These are phyloP conservation scores for Spilosoma lubricipeda DNA, from an alignment of 2,888 invertebrate species.

Conservation along the genomic window DNA sequence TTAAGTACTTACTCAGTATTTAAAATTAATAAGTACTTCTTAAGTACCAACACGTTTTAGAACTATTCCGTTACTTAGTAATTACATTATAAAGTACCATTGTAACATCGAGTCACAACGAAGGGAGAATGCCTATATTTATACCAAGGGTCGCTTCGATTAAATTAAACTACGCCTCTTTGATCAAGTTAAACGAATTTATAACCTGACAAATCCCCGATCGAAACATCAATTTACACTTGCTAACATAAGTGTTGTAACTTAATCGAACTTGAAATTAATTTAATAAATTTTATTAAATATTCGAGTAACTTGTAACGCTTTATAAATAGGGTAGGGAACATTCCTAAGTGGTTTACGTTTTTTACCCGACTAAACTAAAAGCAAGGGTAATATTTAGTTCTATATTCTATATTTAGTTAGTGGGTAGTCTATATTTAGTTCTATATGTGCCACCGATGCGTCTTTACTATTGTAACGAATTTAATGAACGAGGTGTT, in stretches of 20 bases:
- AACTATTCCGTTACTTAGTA: not conserved
- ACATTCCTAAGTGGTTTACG: no score
- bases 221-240: not conserved
- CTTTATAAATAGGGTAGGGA: no score
- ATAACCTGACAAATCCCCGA: not conserved
- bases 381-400: no score
- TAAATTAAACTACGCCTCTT: not conserved
- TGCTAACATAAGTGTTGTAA: not conserved
- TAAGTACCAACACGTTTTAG: not conserved
- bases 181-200: constrained; percentile 3
- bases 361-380: no score
- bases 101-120: not conserved
- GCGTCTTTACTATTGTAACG: no score
- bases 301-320: no score
- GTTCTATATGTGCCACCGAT: no score
- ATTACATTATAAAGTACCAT: not conserved
- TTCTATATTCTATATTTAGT: no score
- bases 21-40: not conserved
- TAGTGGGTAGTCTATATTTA: no score
- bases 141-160: not conserved
- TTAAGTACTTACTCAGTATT: no score
- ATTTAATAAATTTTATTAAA: not conserved
- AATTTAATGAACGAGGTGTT: no score
- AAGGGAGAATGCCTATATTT: not conserved
- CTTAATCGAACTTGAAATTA: not conserved